Evolutionary conservation across 2,113 vertebrate species (phyloP).

Genomic region (Aptenodytes patagonicus): DNA sequence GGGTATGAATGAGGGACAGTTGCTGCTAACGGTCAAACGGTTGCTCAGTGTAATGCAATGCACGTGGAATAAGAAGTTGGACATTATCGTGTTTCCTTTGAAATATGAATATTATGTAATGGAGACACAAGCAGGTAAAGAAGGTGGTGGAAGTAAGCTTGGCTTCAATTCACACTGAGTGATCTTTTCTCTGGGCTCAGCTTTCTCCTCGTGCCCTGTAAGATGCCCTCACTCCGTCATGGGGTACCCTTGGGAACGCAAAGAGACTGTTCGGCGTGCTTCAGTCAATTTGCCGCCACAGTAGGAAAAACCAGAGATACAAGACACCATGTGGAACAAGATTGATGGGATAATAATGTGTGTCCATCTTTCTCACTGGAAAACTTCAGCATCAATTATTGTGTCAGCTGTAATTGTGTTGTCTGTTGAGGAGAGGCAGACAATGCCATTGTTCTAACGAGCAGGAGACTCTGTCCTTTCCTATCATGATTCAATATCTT

Average conservation of each 20-base stretch:
- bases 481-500: not conserved
- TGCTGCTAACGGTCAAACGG: not conserved
- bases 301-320: not conserved
- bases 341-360: not conserved
- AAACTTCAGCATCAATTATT: conserved; percentile 30
- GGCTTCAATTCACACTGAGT: not conserved
- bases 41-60: not conserved
- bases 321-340: not conserved
- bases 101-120: not conserved
- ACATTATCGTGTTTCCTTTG: not conserved
- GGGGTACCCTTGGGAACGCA: not conserved
- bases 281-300: conserved; percentile 16
- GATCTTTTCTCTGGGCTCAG: not conserved
- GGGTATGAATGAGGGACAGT: not conserved
- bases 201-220: not conserved
- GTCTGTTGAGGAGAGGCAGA: not conserved
- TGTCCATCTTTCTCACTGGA: not conserved
- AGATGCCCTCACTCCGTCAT: not conserved
- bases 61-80: fast-evolving
- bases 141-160: not conserved
- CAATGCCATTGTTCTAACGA: not conserved
- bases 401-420: conserved; percentile 19
- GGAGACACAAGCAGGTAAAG: not conserved
- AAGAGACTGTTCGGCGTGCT: not conserved
- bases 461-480: conserved; percentile 8